These are phyloP conservation scores for Apodemus agrarius DNA, from an alignment of 2,797 vertebrate genomes.

Conservation along the genomic window DNA sequence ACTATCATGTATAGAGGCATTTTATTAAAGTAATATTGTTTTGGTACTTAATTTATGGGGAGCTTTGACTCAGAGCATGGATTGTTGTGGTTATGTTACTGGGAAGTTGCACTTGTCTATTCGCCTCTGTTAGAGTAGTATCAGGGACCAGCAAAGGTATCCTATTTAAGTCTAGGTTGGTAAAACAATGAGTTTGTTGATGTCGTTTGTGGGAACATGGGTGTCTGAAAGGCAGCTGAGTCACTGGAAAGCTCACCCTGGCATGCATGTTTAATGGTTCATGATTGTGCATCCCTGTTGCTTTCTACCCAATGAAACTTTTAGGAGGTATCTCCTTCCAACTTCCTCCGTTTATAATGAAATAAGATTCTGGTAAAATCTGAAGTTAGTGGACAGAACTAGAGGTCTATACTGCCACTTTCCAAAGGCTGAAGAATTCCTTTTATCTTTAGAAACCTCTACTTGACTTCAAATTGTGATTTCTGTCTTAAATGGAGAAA, in stretches of 20 bases:
- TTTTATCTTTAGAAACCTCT: not conserved
- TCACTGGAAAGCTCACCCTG: not conserved
- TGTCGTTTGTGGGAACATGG: not conserved
- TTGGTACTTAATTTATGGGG: not conserved
- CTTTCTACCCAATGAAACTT: not conserved
- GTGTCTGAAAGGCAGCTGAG: not conserved
- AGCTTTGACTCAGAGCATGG: not conserved
- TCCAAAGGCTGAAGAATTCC: not conserved
- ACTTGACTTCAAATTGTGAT: not conserved
- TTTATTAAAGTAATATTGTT: conserved; percentile 28
- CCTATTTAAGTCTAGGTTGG: not conserved
- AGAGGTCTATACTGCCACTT: not conserved
- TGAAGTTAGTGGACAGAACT: not conserved
- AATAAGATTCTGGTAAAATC: not conserved
- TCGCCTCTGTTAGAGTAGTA: not conserved
- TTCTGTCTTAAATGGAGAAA: not conserved
- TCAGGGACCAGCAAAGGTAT: not conserved
- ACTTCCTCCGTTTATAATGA: not conserved
- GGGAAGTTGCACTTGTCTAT: not conserved
- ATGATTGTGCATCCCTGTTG: not conserved
- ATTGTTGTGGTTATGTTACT: not conserved
- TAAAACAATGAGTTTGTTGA: not conserved
- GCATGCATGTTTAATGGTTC: not conserved
- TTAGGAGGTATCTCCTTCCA: not conserved
- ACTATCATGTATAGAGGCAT: not conserved